Conservation (phyloP, 1,140 invertebrate genomes). For the Forficula auricularia region DNA sequence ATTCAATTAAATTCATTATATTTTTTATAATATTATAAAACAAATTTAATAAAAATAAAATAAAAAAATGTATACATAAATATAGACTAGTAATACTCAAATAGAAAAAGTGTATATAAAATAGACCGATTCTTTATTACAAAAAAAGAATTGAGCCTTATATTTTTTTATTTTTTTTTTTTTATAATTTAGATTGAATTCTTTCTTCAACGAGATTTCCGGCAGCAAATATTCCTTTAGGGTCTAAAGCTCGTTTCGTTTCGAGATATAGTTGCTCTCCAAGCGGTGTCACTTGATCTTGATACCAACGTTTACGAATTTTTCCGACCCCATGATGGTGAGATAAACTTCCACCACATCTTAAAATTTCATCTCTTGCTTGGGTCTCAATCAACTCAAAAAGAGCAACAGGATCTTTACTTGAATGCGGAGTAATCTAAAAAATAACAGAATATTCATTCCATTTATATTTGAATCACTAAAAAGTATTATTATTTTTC, state of each 20-base stretch:
- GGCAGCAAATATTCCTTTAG: constrained; percentile 80
- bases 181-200: not conserved
- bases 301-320: constrained; percentile 50
- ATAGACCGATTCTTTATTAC: no score
- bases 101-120: no score
- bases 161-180: no score
- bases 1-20: no score
- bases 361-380: constrained; percentile 83
- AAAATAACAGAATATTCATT: no score
- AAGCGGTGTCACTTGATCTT: constrained; percentile 49
- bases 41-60: no score
- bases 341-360: constrained; percentile 54
- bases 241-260: constrained; percentile 76
- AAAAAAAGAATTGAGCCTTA: no score
- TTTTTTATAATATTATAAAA: no score
- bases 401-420: constrained; percentile 48
- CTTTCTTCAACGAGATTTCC: constrained; percentile 44
- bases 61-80: no score
- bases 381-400: constrained; percentile 70
- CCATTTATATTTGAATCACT: no score
- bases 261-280: constrained; percentile 58
- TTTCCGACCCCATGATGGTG: constrained; percentile 97
- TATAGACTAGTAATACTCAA: no score
- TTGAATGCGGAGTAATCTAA: constrained; percentile 21
- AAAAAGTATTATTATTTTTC: no score